These are phyloP conservation scores for Leucoma salicis DNA, from an alignment of 2,888 invertebrate species.

Conservation along the genomic window DNA sequence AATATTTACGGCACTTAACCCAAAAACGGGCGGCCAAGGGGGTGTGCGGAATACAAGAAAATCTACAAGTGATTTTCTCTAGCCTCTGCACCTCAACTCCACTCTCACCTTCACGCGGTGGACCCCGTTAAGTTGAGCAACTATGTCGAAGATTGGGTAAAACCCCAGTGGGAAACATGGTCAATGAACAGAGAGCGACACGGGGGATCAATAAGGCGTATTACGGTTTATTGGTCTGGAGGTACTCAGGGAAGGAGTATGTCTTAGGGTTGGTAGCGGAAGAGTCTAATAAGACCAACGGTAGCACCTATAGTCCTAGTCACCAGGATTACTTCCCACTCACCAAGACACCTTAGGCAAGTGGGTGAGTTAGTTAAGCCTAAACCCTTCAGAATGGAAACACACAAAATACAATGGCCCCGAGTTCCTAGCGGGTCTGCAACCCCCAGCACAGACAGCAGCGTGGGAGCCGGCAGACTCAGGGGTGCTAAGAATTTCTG, in stretches of 20 bases:
- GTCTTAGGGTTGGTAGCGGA: neutral
- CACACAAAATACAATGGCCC: neutral
- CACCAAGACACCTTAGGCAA: neutral
- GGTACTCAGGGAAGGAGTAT: slow-evolving; percentile 1
- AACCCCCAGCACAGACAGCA: no score
- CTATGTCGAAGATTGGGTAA: neutral
- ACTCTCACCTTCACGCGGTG: slow-evolving; percentile 7
- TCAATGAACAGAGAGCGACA: neutral
- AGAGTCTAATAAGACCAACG: neutral
- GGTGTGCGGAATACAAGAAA: slow-evolving; percentile 1
- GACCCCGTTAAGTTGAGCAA: slow-evolving; percentile 7
- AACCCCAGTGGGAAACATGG: slow-evolving; percentile 3
- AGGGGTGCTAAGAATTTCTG: no score
- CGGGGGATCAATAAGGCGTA: slow-evolving; percentile 2
- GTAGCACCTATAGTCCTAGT: neutral
- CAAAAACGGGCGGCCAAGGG: neutral
- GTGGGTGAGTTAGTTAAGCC: neutral
- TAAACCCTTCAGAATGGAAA: neutral
- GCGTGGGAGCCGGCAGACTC: no score
- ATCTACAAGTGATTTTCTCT: slow-evolving; percentile 1
- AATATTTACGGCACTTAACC: no score
- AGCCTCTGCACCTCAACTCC: slow-evolving; percentile 7
- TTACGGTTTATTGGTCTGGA: slow-evolving; percentile 3
- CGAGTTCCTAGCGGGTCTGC: no score
- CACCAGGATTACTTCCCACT: neutral